Base-by-base conservation (phyloP, 2,797 vertebrate species). In the Karalla daura region DNA sequence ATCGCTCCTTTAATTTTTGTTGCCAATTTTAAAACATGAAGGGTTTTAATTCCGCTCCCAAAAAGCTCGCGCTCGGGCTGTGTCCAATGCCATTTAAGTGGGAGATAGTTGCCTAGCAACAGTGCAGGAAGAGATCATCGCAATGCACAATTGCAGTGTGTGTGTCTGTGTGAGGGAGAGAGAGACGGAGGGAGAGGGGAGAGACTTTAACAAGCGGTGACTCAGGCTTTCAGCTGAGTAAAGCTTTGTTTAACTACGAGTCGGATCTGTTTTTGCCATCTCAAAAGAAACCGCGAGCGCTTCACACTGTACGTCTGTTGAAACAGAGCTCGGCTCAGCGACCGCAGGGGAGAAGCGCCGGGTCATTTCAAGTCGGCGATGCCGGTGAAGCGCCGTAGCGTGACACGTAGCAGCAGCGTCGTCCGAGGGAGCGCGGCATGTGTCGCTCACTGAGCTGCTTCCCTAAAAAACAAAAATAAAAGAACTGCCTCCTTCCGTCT, bases 21-120 rank as follows among this genome's bases (percentile, higher is more conserved):
- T 60, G 27, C 20, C 10, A 6, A 25, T 75, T 74, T 53, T n/a
- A 23, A 70, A 74, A 63, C 36, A 69, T 60, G 51, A 67, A 70
- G 55, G 56, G 70, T 86, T n/a, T 81, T 51, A 56, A 78, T 80
- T 85, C 61, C 63, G 23, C 32, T 77, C 47, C 70, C 51, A 46
- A 74, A n/a, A 78, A 76, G 54, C 73, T 54, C 52, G 21, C 46
- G 6, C 76, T 79, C 58, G 51, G 23, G 51, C 73, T 72, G 51
- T 67, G 63, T 71, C 75, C 80, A 76, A 83, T 81, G 86, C 86
- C 90, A 87, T 90, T 91, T 88, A 83, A 84, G 90, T 88, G 81
- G 84, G 83, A 85, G 78, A 86, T 90, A 76, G 93, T 94, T 94
- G 92, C 94, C 75, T 84, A 89, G 93, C 93, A 93, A 94, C 93